Evolutionary conservation across 2,113 vertebrate species (phyloP).

Genomic region (Charadrius vociferus): DNA sequence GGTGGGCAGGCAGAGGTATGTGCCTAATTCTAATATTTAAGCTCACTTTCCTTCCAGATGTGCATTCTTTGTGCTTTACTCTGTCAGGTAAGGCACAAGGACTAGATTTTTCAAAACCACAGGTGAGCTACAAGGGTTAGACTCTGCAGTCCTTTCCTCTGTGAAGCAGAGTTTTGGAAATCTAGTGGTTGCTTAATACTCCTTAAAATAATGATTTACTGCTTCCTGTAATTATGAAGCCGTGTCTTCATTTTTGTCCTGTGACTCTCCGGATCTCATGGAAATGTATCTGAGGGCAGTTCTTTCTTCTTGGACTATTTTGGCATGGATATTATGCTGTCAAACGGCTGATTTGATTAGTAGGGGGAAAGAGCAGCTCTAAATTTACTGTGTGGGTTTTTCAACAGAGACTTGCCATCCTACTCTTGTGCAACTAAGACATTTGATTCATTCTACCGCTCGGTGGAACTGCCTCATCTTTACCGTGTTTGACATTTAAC

Average conservation of each 20-base stretch:
- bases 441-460: not conserved
- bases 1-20: fast-evolving
- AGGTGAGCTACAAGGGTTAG: not conserved
- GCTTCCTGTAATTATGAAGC: not conserved
- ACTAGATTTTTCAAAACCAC: not conserved
- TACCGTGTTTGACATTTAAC: conserved; percentile 29
- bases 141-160: not conserved
- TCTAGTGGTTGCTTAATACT: not conserved
- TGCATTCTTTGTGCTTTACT: not conserved
- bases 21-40: not conserved
- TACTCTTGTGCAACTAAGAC: conserved; percentile 2
- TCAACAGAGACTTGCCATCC: not conserved
- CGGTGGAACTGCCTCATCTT: not conserved
- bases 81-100: not conserved
- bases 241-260: not conserved
- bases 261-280: not conserved
- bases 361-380: not conserved
- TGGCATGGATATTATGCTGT: not conserved
- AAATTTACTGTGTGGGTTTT: not conserved
- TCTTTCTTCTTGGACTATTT: not conserved
- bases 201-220: not conserved
- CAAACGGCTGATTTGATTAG: not conserved
- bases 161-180: not conserved
- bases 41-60: not conserved
- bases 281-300: not conserved